These are phyloP conservation scores for Nephrotoma guestfalica DNA, from an alignment of 2,888 invertebrate genomes.

Conservation along the genomic window DNA sequence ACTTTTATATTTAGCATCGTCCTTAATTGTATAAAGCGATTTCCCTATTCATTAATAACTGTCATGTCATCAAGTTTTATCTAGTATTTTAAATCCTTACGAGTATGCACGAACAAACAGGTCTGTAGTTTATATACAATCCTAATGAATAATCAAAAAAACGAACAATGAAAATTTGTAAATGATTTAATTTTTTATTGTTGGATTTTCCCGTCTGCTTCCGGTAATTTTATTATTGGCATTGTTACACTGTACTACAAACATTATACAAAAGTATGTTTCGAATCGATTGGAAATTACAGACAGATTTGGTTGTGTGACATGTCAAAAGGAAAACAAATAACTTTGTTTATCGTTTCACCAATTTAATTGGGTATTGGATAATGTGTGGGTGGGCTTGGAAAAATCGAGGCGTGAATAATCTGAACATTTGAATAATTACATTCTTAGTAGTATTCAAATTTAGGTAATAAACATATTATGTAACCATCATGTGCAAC, in stretches of 20 bases:
- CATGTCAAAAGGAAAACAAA: not conserved
- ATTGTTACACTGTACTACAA: not conserved
- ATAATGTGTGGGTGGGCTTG: not conserved
- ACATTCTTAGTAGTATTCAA: no score
- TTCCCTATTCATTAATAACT: not conserved
- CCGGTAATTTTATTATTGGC: not conserved
- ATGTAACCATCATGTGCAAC: no score
- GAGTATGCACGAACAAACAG: not conserved
- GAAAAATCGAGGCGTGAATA: not conserved
- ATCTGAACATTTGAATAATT: no score
- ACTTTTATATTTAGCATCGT: not conserved
- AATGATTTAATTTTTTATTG: not conserved
- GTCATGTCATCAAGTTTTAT: not conserved
- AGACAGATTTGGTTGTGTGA: not conserved
- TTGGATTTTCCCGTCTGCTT: not conserved
- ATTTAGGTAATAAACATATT: no score
- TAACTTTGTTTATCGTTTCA: not conserved
- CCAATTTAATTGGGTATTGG: not conserved
- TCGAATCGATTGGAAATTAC: not conserved
- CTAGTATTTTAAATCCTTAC: not conserved
- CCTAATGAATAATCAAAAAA: not conserved
- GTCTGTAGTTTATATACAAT: not conserved
- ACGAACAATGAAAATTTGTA: not conserved
- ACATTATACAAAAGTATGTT: not conserved
- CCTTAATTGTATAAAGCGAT: not conserved